Conservation (phyloP, 2,797 vertebrate genomes). For the Catamblyrhynchus diadema region DNA sequence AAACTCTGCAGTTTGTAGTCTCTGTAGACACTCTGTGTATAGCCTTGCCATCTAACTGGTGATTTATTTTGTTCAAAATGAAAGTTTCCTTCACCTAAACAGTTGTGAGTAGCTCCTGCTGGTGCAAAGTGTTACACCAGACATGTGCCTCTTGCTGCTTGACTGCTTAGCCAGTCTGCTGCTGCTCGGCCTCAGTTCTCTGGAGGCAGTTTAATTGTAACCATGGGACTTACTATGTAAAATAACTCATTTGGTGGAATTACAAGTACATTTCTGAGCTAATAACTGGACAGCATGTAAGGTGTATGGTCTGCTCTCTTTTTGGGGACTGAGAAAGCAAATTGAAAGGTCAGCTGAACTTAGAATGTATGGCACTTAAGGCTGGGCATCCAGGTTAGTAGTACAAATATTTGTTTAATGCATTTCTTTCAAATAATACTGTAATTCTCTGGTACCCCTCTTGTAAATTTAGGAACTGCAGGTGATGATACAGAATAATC, state of each 20-base stretch:
- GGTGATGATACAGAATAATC: neutral
- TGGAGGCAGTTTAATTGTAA: neutral
- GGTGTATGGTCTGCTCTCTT: neutral
- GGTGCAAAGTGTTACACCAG: accelerated
- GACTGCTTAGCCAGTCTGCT: neutral
- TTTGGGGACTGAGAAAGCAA: neutral
- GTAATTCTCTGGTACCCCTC: neutral
- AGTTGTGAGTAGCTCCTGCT: neutral
- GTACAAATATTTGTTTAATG: neutral
- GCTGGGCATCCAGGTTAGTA: neutral
- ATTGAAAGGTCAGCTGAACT: neutral
- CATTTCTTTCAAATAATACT: neutral
- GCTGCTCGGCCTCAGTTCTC: neutral
- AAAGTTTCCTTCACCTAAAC: neutral
- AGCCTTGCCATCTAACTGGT: neutral
- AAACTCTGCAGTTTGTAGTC: neutral
- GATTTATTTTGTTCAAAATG: neutral
- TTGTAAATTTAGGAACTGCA: neutral
- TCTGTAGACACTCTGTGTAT: neutral
- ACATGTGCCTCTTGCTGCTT: neutral
- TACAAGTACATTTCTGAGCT: neutral
- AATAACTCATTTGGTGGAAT: neutral
- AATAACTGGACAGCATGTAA: neutral
- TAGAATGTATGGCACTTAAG: neutral
- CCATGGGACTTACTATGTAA: accelerated